Base-by-base conservation (phyloP, 1,140 invertebrate species). In the Periplaneta americana region DNA sequence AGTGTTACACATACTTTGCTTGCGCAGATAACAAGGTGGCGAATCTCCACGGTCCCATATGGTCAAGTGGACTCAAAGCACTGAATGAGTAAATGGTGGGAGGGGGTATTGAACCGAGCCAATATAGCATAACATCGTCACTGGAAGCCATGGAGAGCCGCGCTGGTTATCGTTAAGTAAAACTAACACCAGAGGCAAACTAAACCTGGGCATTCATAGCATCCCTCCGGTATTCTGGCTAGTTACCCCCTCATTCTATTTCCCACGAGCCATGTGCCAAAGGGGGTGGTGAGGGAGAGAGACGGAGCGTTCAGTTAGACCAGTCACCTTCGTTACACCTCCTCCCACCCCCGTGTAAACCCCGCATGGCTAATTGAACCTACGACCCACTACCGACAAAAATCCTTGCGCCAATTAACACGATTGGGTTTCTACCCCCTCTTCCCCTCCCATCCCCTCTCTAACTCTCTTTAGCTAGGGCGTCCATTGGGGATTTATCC, bases 351-450 rank as follows among this genome's bases (percentile, higher is more conserved):
- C 48, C 48, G 5, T n/a, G 22, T 5, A 66, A 28, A 11, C 48
- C 48, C 48, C 48, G 22, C 48, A 66, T 66, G 11, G 77, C 80
- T 83, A 83, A 83, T 83, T 83, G 83, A 80, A 82, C 82, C 75
- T 48, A 48, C 75, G 83, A 82, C 83, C 48, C 82, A 18, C 48
- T 33, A 80, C 81, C 76, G 79, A 83, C 82, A 84, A 84, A 84
- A 84, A 84, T 84, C 83, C 82, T 81, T 80, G 81, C 82, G 75
- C 80, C 83, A 83, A 84, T 84, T 84, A 84, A 83, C 83, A 80
- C 83, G 80, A 84, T 84, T 84, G 83, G 83, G 81, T 82, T 82
- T 80, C 80, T 79, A 83, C 79, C 81, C 74, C 74, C 75, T 82
- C 82, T 35, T 33, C 75, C 75, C 28, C 33, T 35, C 78, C 83